phyloP scores from a whole-genome alignment of 2,113 vertebrate species.

The Saiga tatarica region DNA sequence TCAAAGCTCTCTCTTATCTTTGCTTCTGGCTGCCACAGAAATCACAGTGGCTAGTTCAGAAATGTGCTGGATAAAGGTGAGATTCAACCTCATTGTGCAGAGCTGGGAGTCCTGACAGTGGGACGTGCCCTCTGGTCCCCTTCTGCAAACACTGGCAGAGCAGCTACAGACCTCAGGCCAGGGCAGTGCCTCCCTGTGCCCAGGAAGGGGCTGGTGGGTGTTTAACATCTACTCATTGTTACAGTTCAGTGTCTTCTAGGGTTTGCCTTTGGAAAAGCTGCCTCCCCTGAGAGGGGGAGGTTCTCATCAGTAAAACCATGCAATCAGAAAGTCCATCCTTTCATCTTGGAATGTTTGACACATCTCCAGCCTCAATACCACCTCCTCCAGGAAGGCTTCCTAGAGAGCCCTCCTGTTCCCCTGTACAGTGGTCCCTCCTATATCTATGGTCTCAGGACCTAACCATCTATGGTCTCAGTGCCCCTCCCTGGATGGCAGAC shows the following conservation, averaged over 20 bases:
- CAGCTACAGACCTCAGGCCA: rapidly evolving
- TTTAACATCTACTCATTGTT: rapidly evolving
- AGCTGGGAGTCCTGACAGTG: too few species aligned
- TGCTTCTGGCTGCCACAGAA: background rate
- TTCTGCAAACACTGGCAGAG: rapidly evolving
- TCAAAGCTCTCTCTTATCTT: background rate
- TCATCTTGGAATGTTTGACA: background rate
- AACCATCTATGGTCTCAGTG: background rate
- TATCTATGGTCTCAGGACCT: background rate
- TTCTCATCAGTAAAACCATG: background rate
- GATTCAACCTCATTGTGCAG: rapidly evolving
- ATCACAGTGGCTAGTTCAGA: background rate
- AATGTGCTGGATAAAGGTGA: rapidly evolving
- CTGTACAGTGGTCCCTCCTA: background rate
- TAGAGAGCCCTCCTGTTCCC: background rate
- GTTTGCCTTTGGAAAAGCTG: background rate
- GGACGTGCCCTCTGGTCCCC: background rate
- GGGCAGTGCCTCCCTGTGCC: background rate
- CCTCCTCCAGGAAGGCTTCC: background rate
- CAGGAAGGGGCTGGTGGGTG: background rate
- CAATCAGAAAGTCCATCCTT: background rate
- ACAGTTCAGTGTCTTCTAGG: background rate
- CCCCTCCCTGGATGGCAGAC: background rate
- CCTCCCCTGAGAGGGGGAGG: background rate
- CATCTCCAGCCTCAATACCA: background rate